Evolutionary conservation across 2,797 vertebrate species (phyloP), one percentile per base, ranked within the genome.

Genomic region (Enteromius mattozi): DNA sequence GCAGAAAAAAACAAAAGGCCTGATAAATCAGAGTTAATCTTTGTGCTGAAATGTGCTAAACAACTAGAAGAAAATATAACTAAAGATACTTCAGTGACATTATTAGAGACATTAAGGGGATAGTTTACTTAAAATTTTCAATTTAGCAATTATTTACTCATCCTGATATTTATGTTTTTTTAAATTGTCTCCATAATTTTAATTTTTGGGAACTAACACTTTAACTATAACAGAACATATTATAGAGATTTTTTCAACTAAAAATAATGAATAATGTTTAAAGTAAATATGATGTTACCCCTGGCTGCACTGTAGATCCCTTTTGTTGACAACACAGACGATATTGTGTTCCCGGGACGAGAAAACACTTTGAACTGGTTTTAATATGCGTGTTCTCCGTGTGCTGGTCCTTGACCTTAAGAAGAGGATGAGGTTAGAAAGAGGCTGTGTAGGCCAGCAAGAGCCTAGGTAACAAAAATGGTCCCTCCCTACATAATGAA

Each of bases 341-440:
- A 51, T 86, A 86, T 76, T 61, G 59, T 76, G 24, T 80, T 9
- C 51, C 70, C 14, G 59, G 77, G 9, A 14, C 45, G 4, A 86
- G 76, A 2, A 4, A 2, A 61, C 85, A 84, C 24, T 6, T 63
- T 33, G 85, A 80, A 45, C 69, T 83, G 61, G 81, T 83, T 30
- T 40, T 27, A 40, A 86, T 47, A 21, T 76, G 9, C 6, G 0
- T 40, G 33, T 19, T 54, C 16, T 42, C 33, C 6, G 4, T 4
- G 30, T 77, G 42, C 24, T 71, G 61, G 14, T 61, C 56, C 42
- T 81, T 54, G n/a, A 87, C 86, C 82, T 87, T 21, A 19, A 66
- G 30, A 35, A 35, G 17, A 66, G 3, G 12, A 27, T 6, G 2
- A 13, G 24, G 4, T 63, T 63, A 63, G 24, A 13, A 40, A 69